Conservation (phyloP, 1,140 invertebrate genomes). For the Papilio dardanus region DNA sequence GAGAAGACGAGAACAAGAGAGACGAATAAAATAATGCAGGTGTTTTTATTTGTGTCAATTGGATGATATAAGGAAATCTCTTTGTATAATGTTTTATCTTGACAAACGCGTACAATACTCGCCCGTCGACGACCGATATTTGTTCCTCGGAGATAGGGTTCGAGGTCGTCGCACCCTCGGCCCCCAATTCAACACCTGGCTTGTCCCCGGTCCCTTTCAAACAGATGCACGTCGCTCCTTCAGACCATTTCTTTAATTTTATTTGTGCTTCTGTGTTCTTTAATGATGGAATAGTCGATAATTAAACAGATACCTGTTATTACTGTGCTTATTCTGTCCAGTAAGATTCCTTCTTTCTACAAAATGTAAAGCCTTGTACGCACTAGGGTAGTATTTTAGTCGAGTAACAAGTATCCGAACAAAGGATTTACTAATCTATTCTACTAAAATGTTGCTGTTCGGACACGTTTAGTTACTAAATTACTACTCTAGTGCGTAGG, state of each 20-base stretch:
- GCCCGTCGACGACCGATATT: slow-evolving; percentile 2
- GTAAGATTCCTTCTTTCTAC: too few relatives aligned
- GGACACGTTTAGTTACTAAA: too few relatives aligned
- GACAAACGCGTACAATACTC: not conserved
- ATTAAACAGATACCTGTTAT: not conserved
- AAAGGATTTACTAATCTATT: too few relatives aligned
- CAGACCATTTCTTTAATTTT: slow-evolving; percentile 51
- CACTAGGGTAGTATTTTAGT: too few relatives aligned
- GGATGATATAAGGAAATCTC: not conserved
- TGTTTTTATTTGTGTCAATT: not conserved
- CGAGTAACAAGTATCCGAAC: too few relatives aligned
- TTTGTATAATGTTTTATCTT: slow-evolving; percentile 7
- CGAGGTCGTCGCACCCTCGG: slow-evolving; percentile 74
- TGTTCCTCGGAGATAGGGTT: slow-evolving; percentile 49
- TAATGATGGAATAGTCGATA: not conserved
- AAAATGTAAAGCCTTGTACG: too few relatives aligned
- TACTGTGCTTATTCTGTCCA: not conserved
- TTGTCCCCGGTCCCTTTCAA: slow-evolving; percentile 58
- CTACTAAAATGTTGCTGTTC: too few relatives aligned
- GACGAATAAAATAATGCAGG: not conserved
- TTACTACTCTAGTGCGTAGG: too few relatives aligned
- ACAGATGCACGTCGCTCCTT: slow-evolving; percentile 67
- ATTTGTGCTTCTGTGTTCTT: slow-evolving; percentile 42
- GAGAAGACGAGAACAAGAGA: too few relatives aligned
- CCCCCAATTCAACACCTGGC: slow-evolving; percentile 73